Evolutionary conservation across 2,797 vertebrate species (phyloP), one percentile per base, ranked within the genome.

Genomic region (Odontamblyopus rebecca): DNA sequence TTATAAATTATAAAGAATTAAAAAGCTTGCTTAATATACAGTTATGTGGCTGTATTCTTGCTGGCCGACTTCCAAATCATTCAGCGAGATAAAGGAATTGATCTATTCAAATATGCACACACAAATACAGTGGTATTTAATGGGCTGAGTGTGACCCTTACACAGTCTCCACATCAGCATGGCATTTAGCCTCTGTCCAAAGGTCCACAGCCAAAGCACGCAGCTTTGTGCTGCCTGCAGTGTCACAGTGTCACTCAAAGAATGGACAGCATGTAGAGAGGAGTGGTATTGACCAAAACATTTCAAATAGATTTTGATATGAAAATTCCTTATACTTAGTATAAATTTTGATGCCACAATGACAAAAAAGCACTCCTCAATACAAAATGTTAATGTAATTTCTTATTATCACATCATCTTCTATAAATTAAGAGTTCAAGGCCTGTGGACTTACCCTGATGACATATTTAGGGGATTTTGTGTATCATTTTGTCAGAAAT

Each of bases 141-240:
- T 67, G 63, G 23, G 2, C 23, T 27, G 38, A 26, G n/a, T 16
- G 27, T 76, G 15, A 81, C 69, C 54, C 74, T 73, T 69, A 32
- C 72, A 67, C 66, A 35, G 73, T 62, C 60, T 79, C 64, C 70
- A 72, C 62, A 68, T 73, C 70, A 74, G 83, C 12, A 32, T 82
- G 70, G 63, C 74, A 74, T 79, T 86, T 80, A 66, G 69, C 57
- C 61, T 16, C 64, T 41, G 86, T 65, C 80, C 83, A 83, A 87
- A 88, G 84, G 83, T 88, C 72, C 59, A 70, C 38, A 56, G 32
- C 41, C n/a, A 78, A 64, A 78, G 63, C 57, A 77, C 76, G 84
- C 83, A 84, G 51, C 69, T 69, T 77, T 35, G 74, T 29, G 72
- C 1, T 0, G 41, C 41, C 11, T 44, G 41, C 11, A 13, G 16